Evolutionary conservation across 1,140 invertebrate genomes (phyloP).

Genomic region (Drosophila pruinosa): DNA sequence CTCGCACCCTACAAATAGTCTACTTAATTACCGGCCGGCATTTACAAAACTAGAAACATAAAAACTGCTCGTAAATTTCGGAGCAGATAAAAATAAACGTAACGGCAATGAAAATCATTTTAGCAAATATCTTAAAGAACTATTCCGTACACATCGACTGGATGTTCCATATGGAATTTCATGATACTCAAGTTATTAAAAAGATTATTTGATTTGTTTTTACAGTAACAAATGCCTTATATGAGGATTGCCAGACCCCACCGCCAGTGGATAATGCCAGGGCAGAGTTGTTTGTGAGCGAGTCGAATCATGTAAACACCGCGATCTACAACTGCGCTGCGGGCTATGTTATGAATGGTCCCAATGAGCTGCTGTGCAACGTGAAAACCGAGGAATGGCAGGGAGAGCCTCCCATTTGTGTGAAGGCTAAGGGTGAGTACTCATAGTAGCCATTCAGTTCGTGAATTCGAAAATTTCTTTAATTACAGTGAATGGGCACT

Average conservation of each 20-base stretch:
- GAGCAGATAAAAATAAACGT: constrained; percentile 51
- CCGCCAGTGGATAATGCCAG: constrained; percentile 54
- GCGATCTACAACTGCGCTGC: constrained; percentile 60
- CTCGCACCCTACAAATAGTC: constrained; percentile 35
- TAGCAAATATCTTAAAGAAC: constrained; percentile 39
- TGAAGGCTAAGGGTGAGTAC: constrained; percentile 39
- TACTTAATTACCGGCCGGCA: constrained; percentile 73
- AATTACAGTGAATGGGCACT: background rate
- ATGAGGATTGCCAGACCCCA: constrained; percentile 54
- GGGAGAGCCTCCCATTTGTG: constrained; percentile 60
- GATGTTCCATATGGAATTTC: constrained; percentile 10
- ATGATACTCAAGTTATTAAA: constrained; percentile 15
- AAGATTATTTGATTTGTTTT: constrained; percentile 11
- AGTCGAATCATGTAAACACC: constrained; percentile 31
- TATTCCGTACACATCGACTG: constrained; percentile 38
- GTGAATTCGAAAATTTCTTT: background rate
- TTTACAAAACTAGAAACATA: constrained; percentile 50
- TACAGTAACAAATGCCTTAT: constrained; percentile 26
- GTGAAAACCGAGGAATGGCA: constrained; percentile 72
- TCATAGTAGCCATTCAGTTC: background rate
- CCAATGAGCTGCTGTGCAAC: constrained; percentile 48
- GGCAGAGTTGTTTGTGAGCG: constrained; percentile 29
- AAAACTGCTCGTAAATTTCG: constrained; percentile 60
- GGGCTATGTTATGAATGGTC: constrained; percentile 56
- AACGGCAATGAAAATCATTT: constrained; percentile 50